Base-by-base conservation (phyloP, 2,888 invertebrate genomes). In the Coelinius sp. region DNA sequence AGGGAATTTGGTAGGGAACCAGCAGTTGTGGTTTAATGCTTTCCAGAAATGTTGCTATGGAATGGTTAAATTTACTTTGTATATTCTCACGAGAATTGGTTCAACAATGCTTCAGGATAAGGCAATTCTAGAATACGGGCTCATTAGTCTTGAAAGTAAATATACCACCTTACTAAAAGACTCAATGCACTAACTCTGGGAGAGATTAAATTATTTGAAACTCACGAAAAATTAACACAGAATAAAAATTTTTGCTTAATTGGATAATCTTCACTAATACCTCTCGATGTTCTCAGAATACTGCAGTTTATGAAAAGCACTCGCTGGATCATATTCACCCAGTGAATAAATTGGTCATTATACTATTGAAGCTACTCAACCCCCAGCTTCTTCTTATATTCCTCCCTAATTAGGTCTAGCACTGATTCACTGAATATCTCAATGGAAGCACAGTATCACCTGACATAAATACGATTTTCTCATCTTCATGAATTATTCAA, bases 1-100 rank as follows among this genome's bases (percentile, higher is more conserved):
- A 7, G 59, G 35, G 59, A 59, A 59, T 59, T 31, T 31, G 14
- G 27, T 31, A 20, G 17, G 20, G 59, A 59, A 59, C 59, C 59
- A 59, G 35, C 59, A 59, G 59, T 59, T 59, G 59, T 59, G 59
- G 59, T 59, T 59, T 35, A 59, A 59, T 59, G 35, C 59, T 35
- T 59, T 17, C 59, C 31, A 59, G 59, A 31, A n/a, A 59, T 59
- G 59, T 59, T 59, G 17, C 31, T 14, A 0, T 14, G 12, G 6
- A 59, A 5, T 6, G 5, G 56, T 14, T 14, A 59, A 59, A 59
- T 59, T 59, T 59, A 59, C 35, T 25, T 35, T 59, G 59, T 59
- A 59, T 59, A 59, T 59, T 27, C 59, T 20, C 25, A 20, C 35
- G 25, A 35, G 59, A 59, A 59, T 59, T 59, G 59, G 56, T 56